phyloP scores from a whole-genome alignment of 2,113 vertebrate species.

The Phylloscopus trochiloides region DNA sequence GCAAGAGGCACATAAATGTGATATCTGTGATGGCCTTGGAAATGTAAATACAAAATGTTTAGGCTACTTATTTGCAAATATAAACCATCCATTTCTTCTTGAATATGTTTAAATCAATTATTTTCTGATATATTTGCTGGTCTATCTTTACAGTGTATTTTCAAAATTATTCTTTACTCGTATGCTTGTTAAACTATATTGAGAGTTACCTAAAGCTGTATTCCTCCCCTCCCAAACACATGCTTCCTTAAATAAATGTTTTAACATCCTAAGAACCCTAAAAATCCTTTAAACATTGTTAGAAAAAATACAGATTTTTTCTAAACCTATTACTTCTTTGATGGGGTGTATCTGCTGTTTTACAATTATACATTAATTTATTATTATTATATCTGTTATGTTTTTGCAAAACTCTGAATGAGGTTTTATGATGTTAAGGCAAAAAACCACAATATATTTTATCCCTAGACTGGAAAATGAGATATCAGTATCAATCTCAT shows the following conservation, averaged over 20 bases:
- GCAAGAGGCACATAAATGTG: background rate
- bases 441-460: background rate
- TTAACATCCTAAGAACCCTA: background rate
- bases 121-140: background rate
- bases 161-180: background rate
- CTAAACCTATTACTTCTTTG: rapidly evolving
- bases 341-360: background rate
- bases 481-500: background rate
- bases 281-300: background rate
- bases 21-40: background rate
- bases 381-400: background rate
- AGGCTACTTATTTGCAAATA: background rate
- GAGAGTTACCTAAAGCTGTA: background rate
- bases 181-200: background rate
- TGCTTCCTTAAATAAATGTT: background rate
- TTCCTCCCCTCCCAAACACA: rapidly evolving
- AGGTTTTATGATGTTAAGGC: background rate
- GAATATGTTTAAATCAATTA: background rate
- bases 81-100: background rate
- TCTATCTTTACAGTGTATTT: background rate
- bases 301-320: background rate
- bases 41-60: background rate
- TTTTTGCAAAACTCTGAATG: background rate
- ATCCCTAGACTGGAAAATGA: background rate
- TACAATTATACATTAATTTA: background rate